Evolutionary conservation across 2,113 vertebrate genomes (phyloP).

Genomic region (Amia ocellicauda): DNA sequence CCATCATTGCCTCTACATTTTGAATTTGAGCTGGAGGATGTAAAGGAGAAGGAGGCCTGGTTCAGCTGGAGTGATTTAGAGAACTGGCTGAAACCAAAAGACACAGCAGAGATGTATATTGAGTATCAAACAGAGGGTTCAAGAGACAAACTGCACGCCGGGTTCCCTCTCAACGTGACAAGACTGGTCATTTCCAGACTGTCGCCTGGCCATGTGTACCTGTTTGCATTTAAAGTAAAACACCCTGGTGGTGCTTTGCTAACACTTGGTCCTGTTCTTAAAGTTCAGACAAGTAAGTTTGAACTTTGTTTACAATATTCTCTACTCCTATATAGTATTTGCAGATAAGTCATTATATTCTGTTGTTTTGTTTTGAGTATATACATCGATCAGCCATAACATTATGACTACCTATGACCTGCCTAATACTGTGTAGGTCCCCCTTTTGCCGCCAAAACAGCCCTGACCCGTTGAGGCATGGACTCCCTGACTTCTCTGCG

Average conservation of each 20-base stretch:
- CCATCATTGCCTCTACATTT: conserved; percentile 47
- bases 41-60: conserved; percentile 67
- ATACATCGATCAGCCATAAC: too few relatives aligned
- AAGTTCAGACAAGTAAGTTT: conserved; percentile 74
- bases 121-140: conserved; percentile 61
- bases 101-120: conserved; percentile 53
- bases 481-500: too few relatives aligned
- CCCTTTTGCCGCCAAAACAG: too few relatives aligned
- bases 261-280: conserved; percentile 63
- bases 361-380: too few relatives aligned
- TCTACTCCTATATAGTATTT: too few relatives aligned
- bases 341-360: too few relatives aligned
- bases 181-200: conserved; percentile 58
- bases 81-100: conserved; percentile 41
- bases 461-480: too few relatives aligned
- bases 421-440: too few relatives aligned
- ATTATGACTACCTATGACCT: too few relatives aligned
- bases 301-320: neutral
- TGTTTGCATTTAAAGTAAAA: conserved; percentile 65
- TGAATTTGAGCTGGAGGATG: conserved; percentile 49
- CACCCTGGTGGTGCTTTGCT: conserved; percentile 55
- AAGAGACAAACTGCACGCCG: conserved; percentile 36
- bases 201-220: conserved; percentile 68
- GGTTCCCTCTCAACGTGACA: conserved; percentile 48
- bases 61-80: conserved; percentile 65